phyloP scores from a whole-genome alignment of 2,113 vertebrate species.

The Clarias batrachus region DNA sequence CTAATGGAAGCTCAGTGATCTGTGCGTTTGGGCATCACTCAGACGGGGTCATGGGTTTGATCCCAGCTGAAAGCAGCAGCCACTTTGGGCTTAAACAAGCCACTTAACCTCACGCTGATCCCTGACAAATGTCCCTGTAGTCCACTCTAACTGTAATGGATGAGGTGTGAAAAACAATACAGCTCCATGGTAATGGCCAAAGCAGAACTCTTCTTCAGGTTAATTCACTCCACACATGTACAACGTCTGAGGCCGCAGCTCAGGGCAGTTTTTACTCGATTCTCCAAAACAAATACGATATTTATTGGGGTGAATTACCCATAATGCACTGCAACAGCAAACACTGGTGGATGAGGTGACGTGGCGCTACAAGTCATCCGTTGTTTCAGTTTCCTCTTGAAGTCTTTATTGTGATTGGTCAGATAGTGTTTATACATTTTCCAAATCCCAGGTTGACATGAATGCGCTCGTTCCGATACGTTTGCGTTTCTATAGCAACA shows the following conservation, averaged over 20 bases:
- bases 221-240: neutral
- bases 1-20: conserved; percentile 16
- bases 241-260: neutral
- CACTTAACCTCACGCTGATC: conserved; percentile 26
- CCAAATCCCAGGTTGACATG: neutral
- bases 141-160: conserved; percentile 1
- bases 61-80: conserved; percentile 20
- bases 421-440: neutral
- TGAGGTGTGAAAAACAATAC: conserved; percentile 13
- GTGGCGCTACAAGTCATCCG: neutral
- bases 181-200: conserved; percentile 11
- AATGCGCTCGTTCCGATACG: neutral
- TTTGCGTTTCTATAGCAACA: neutral
- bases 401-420: neutral
- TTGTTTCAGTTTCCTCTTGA: neutral
- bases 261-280: neutral
- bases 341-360: neutral
- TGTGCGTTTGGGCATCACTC: conserved; percentile 17
- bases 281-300: neutral
- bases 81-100: conserved; percentile 17
- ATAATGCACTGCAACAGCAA: neutral
- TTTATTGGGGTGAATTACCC: neutral
- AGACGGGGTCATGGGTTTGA: conserved; percentile 23
- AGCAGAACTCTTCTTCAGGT: conserved; percentile 3
- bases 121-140: conserved; percentile 7